These are phyloP conservation scores for Drosophila subobscura DNA, from an alignment of 1,140 invertebrate species.

Conservation along the genomic window DNA sequence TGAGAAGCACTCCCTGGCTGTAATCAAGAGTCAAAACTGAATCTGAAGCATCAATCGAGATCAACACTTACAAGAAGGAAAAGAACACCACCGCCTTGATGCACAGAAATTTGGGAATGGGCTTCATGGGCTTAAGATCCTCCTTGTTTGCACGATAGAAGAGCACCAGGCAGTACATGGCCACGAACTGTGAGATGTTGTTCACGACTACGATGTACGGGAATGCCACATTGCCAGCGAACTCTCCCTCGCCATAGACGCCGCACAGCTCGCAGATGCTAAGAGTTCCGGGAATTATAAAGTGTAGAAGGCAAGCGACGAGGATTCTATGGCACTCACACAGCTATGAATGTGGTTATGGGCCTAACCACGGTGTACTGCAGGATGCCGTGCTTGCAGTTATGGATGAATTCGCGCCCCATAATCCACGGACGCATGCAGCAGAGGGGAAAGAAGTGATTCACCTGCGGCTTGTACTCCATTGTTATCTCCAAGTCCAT, in stretches of 20 bases:
- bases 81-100: conserved; percentile 99
- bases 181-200: conserved; percentile 97
- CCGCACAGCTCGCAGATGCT: conserved; percentile 93
- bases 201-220: conserved; percentile 96
- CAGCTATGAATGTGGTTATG: conserved; percentile 93
- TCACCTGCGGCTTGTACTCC: conserved; percentile 92
- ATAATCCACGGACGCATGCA: conserved; percentile 94
- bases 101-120: conserved; percentile 98
- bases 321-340: conserved; percentile 86
- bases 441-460: conserved; percentile 93
- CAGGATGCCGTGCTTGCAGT: conserved; percentile 97
- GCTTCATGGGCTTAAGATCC: conserved; percentile 95
- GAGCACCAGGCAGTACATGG: conserved; percentile 97
- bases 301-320: background rate
- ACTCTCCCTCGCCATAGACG: conserved; percentile 96
- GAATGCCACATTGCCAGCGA: conserved; percentile 92
- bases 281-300: conserved; percentile 5
- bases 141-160: conserved; percentile 95
- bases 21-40: conserved; percentile 66
- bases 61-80: conserved; percentile 95
- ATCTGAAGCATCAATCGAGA: background rate
- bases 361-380: conserved; percentile 96
- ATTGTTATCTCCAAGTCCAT: conserved; percentile 92
- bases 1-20: conserved; percentile 96
- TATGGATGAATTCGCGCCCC: conserved; percentile 95